phyloP scores from a whole-genome alignment of 2,888 invertebrate species.

The Drosophila pegasa region DNA sequence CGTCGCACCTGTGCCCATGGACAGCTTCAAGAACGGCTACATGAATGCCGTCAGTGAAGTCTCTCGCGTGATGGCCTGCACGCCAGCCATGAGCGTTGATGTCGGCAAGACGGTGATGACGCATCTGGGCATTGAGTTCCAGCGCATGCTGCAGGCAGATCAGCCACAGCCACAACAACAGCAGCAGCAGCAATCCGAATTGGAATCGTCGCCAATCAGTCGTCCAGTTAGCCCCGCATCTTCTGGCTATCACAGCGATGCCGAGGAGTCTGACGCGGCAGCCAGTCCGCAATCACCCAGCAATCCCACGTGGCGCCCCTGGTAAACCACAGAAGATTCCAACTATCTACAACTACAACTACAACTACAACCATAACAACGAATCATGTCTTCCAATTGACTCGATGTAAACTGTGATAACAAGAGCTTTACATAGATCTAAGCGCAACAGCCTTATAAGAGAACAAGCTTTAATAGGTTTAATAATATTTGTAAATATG shows the following conservation, averaged over 20 bases:
- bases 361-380: conserved; percentile 43
- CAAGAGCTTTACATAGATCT: conserved; percentile 59
- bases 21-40: conserved; percentile 94
- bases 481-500: conserved; percentile 22
- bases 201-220: conserved; percentile 41
- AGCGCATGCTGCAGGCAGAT: conserved; percentile 83
- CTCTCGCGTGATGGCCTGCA: conserved; percentile 92
- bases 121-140: conserved; percentile 93
- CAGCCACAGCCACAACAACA: conserved; percentile 38
- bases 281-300: conserved; percentile 42
- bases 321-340: conserved; percentile 49
- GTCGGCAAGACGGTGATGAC: conserved; percentile 95
- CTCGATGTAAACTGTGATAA: conserved; percentile 63
- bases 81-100: conserved; percentile 93
- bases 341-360: conserved; percentile 14
- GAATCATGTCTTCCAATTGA: conserved; percentile 66
- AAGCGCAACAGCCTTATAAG: conserved; percentile 24
- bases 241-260: conserved; percentile 84
- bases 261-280: conserved; percentile 60
- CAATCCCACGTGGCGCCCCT: conserved; percentile 74
- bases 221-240: conserved; percentile 82
- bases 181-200: conserved; percentile 37
- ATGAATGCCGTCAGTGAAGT: conserved; percentile 96
- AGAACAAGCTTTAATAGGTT: conserved; percentile 48
- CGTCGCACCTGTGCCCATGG: conserved; percentile 85